These are phyloP conservation scores for Actenoides lindsayi DNA, from an alignment of 2,113 vertebrate genomes.

Conservation along the genomic window DNA sequence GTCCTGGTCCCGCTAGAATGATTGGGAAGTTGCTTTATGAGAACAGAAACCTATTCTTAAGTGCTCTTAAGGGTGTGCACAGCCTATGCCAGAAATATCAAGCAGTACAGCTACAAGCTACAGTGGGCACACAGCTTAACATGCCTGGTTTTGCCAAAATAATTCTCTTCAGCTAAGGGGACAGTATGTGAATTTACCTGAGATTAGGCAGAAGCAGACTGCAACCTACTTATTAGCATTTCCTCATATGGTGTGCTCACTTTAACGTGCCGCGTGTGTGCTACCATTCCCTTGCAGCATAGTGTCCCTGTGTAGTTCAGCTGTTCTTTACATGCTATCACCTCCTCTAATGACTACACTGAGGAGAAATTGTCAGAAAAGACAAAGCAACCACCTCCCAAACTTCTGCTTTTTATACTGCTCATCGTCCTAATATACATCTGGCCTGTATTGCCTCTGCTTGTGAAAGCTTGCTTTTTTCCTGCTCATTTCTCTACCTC, in stretches of 20 bases:
- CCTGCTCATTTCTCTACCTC: background rate
- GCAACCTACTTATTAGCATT: background rate
- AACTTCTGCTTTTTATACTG: background rate
- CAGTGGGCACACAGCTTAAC: too few relatives aligned
- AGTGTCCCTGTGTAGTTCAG: background rate
- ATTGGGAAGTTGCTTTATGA: background rate
- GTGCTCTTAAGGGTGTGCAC: background rate
- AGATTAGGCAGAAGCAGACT: background rate
- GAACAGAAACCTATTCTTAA: background rate
- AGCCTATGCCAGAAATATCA: background rate
- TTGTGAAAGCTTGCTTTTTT: background rate
- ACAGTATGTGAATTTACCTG: background rate
- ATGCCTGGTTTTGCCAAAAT: background rate
- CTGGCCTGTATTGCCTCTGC: background rate
- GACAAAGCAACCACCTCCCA: background rate
- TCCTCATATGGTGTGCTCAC: background rate
- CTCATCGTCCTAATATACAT: background rate
- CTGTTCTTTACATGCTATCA: background rate
- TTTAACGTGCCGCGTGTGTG: background rate
- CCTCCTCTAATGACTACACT: background rate
- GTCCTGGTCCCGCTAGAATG: background rate
- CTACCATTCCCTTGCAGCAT: too few relatives aligned
- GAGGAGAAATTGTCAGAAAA: background rate
- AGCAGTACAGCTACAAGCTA: background rate
- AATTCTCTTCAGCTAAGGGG: background rate